Evolutionary conservation across 2,888 invertebrate species (phyloP).

Genomic region (Nezara viridula): DNA sequence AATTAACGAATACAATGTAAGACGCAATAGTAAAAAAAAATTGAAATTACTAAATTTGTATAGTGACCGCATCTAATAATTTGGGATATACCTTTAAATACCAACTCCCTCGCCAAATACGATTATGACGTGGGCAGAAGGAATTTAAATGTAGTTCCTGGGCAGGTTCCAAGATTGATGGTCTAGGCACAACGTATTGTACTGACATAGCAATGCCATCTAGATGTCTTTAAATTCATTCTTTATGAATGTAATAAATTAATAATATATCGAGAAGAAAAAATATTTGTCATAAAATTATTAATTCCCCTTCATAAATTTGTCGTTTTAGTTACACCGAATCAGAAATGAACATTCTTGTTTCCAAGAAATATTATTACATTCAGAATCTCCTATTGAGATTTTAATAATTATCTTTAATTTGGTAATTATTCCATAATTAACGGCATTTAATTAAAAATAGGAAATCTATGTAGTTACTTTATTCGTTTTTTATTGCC

Average conservation of each 20-base stretch:
- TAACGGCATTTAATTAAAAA: too few relatives aligned
- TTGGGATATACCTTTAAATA: slow-evolving; percentile 9
- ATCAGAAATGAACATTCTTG: too few relatives aligned
- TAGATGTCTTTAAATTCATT: background rate
- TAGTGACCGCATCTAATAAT: background rate
- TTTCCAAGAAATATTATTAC: too few relatives aligned
- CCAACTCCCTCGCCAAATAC: slow-evolving; percentile 2
- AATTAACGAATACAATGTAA: too few relatives aligned
- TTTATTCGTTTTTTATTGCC: too few relatives aligned
- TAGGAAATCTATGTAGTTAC: too few relatives aligned
- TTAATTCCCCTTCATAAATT: too few relatives aligned
- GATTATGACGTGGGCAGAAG: background rate
- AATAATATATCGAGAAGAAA: background rate
- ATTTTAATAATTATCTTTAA: too few relatives aligned
- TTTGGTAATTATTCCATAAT: too few relatives aligned
- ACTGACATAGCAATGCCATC: background rate
- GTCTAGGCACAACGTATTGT: background rate
- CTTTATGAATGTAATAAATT: background rate
- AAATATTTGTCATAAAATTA: background rate
- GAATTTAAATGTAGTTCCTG: background rate
- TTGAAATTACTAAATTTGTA: background rate
- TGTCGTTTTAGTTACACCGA: too few relatives aligned
- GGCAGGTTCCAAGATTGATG: background rate
- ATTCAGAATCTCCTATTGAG: too few relatives aligned
- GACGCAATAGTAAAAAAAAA: background rate